Evolutionary conservation across 2,888 invertebrate genomes (phyloP).

Genomic region (Amblyteles armatorius): DNA sequence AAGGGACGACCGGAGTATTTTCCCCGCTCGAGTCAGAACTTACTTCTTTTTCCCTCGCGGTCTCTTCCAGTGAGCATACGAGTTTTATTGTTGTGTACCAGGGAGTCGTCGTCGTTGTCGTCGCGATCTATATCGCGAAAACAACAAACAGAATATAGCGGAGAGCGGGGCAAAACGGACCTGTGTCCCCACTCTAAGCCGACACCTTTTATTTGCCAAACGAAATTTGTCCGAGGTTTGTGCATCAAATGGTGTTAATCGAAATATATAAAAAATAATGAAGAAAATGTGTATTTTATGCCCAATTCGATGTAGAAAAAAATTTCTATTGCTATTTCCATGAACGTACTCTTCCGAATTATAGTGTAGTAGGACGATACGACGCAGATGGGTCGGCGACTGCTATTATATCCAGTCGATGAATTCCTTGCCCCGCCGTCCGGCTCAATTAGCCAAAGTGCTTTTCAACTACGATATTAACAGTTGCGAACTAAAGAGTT

Average conservation of each 20-base stretch:
- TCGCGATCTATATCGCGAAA: conserved; percentile 4
- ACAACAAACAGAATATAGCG: not conserved
- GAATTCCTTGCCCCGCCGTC: conserved; percentile 30
- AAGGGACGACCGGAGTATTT: conserved; percentile 17
- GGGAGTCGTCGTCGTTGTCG: not conserved
- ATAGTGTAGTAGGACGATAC: conserved; percentile 12
- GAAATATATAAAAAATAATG: not conserved
- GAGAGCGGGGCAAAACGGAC: not conserved
- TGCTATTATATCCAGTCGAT: conserved; percentile 42
- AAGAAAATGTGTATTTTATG: not conserved
- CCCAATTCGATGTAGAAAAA: not conserved
- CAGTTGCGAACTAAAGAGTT: conserved; percentile 49
- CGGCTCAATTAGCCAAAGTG: conserved; percentile 52
- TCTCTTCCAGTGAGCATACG: not conserved
- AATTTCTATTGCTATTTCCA: not conserved
- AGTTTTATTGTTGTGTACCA: conserved; percentile 7
- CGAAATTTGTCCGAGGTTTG: not conserved
- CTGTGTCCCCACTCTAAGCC: not conserved
- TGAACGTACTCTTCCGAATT: not conserved
- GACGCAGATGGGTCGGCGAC: conserved; percentile 12
- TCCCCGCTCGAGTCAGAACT: not conserved
- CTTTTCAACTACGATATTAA: conserved; percentile 54
- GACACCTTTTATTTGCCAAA: not conserved
- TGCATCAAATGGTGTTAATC: not conserved
- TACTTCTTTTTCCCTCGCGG: not conserved